Conservation (phyloP, 2,888 invertebrate genomes). For the Dinocampus coccinellae region DNA sequence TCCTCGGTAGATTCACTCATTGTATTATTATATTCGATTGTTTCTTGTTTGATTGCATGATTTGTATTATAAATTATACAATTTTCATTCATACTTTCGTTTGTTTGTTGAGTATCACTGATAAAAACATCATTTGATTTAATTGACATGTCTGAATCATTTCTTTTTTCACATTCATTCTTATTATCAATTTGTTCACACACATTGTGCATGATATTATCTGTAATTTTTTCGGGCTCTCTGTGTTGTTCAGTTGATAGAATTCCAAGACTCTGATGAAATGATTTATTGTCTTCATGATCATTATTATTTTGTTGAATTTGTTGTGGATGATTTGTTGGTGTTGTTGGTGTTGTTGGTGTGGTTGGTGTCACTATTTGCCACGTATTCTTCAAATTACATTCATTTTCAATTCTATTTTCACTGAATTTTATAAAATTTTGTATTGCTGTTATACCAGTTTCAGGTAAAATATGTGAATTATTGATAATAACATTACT, state of each 20-base stretch:
- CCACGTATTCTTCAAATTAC: constrained; percentile 42
- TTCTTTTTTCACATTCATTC: background rate
- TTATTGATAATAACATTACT: constrained; percentile 41
- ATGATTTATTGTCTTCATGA: constrained; percentile 59
- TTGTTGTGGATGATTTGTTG: background rate
- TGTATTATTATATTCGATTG: constrained; percentile 51
- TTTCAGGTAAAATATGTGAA: constrained; percentile 54
- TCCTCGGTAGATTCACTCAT: constrained; percentile 44
- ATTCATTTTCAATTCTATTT: constrained; percentile 50
- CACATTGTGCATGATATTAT: background rate
- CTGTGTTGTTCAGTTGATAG: constrained; percentile 40
- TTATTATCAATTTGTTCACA: background rate
- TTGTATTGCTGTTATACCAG: constrained; percentile 65
- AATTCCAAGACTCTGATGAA: constrained; percentile 53
- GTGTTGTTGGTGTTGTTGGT: too few relatives aligned
- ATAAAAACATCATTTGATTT: background rate
- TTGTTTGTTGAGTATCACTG: background rate
- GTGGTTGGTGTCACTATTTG: constrained; percentile 8
- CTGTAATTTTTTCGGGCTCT: background rate
- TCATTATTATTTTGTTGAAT: constrained; percentile 43
- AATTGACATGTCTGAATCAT: constrained; percentile 17
- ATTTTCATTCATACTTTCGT: constrained; percentile 19
- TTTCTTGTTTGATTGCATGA: constrained; percentile 59
- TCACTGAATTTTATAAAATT: constrained; percentile 67
- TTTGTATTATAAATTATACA: constrained; percentile 49